Evolutionary conservation across 92 coral and sea anemone genomes (phyloP), one percentile per base, ranked within the genome.

Genomic region (Palythoa caribaeorum): DNA sequence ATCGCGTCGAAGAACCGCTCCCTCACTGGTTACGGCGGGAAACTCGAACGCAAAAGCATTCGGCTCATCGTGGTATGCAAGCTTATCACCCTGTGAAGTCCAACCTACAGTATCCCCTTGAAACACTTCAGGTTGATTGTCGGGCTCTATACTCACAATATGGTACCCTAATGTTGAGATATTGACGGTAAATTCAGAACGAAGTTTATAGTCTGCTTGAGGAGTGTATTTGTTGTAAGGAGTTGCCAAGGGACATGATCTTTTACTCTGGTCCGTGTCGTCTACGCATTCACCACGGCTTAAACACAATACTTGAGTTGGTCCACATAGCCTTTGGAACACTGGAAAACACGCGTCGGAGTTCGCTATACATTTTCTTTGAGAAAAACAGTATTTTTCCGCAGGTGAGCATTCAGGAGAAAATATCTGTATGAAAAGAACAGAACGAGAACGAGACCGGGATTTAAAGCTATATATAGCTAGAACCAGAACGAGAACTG

Each of bases 91-190:
- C 6, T 84, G 94, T 9, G 96, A 90, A 2, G 88, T 87, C 94
- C 96, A 93, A 5, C 98, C 99, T 10, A 96, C 84, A 2, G 95
- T 92, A 80, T 95, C 99, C 1, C 96, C 93, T 54, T 90, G 63
- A 20, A 75, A 21, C 14, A 96, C 94, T 1, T 59, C 20, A 13
- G 91, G 83, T 48, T 89, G 95, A 11, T 95, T 84, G 3, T 78
- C 77, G 16, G 73, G 70, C 21, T 91, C 87, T 10, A 96, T 50
- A 39, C 85, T 83, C 40, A 88, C 73, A 66, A 96, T 91, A 60
- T 96, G 98, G 65, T 95, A 94, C 3, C 99, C 99, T 37, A 92
- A 60, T 6, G 52, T 60, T 53, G 87, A 81, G 60, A 96, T 77
- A 16, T 84, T 83, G 65, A 95, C 73, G 5, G 90, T 89, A 38